These are phyloP conservation scores for Benitochromis conjunctus DNA, from an alignment of 2,113 vertebrate genomes.

Conservation along the genomic window DNA sequence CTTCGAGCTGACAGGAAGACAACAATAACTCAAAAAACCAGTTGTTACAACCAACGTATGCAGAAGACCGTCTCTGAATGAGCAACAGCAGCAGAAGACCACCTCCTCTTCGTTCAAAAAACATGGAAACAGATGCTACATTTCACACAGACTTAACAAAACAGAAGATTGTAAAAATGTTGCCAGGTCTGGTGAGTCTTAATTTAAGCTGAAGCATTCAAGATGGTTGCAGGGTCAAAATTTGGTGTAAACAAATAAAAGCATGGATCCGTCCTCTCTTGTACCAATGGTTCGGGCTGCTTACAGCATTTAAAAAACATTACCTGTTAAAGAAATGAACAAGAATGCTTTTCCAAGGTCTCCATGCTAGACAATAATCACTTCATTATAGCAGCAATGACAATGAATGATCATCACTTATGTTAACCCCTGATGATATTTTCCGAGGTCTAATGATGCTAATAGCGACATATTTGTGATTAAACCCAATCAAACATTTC, in stretches of 20 bases:
- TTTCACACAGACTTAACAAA: not conserved
- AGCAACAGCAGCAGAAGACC: not conserved
- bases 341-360: not conserved
- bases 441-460: not conserved
- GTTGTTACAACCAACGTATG: not conserved
- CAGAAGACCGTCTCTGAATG: not conserved
- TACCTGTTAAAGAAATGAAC: not conserved
- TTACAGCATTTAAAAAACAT: not conserved
- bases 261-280: accelerated
- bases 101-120: accelerated
- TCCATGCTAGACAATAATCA: not conserved
- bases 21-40: too few relatives aligned
- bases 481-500: too few relatives aligned
- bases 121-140: accelerated
- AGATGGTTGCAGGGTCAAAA: not conserved
- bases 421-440: not conserved
- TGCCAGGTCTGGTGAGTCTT: not conserved
- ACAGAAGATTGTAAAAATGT: not conserved
- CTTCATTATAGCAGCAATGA: not conserved
- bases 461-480: not conserved
- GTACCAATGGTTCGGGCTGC: not conserved
- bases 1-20: too few relatives aligned
- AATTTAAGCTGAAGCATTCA: not conserved
- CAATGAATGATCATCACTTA: not conserved
- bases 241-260: not conserved